Base-by-base conservation (phyloP, 2,113 vertebrate species). In the Castor canadensis region DNA sequence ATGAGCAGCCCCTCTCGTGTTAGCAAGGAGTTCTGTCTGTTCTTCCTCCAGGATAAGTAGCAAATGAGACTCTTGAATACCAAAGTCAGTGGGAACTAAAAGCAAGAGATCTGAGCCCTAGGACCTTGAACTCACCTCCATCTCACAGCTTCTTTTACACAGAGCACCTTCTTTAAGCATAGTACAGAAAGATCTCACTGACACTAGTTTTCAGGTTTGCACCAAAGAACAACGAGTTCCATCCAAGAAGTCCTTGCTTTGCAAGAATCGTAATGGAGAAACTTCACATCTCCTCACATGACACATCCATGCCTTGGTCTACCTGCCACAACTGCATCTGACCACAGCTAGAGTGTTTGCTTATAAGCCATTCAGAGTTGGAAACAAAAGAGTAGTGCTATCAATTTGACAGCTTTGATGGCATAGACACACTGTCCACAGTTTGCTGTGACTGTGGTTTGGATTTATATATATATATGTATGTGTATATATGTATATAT, bases 171-270 rank as follows among this genome's bases (percentile, higher is more conserved):
- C 87, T 81, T 72, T 88, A 92, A 24, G 17, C 2, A n/a, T n/a
- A n/a, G n/a, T n/a, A 22, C 66, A 82, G 43, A 45, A 73, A 85
- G 73, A 19, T 32, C 58, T 86, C 75, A 45, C 30, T 0, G 3
- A 82, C 87, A 56, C 85, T 80, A 52, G 56, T 40, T 96, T 93
- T 88, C 62, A 96, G 72, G 32, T 87, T 82, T 40, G 45, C 84
- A 92, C 77, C 95, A 92, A 81, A 95, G 85, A 83, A 32, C 77
- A 86, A 0, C 40, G 62, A 85, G 43, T 45, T 7, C 47, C 73
- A 86, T 91, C 73, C 82, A 82, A 93, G 94, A 93, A 95, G 81
- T 64, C 52, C 64, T 76, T 1, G 0, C 73, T 91, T 54, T 91
- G 58, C 17, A 56, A 81, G 87, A 93, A 95, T 83, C 81, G 72